These are phyloP conservation scores for Pyxicephalus adspersus DNA, from an alignment of 2,113 vertebrate species.

Conservation along the genomic window DNA sequence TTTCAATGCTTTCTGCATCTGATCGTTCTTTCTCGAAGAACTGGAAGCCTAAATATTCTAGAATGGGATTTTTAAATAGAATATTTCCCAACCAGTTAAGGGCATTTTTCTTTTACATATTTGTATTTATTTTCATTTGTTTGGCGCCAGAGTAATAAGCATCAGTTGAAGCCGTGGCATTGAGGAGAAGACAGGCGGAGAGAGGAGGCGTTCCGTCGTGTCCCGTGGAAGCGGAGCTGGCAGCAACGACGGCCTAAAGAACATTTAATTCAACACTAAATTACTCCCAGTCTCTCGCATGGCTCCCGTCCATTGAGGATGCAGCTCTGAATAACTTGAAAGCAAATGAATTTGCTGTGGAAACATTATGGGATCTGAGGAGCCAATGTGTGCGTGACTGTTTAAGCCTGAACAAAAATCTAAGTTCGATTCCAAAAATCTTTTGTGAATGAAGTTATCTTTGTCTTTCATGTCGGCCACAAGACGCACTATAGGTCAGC, in stretches of 20 bases:
- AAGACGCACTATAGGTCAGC: conserved; percentile 65
- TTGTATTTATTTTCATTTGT: conserved; percentile 80
- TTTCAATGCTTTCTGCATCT: no score
- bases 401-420: conserved; percentile 59
- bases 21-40: no score
- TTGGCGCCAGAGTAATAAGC: conserved; percentile 77
- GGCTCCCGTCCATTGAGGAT: conserved; percentile 70
- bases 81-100: conserved; percentile 71
- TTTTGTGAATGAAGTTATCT: conserved; percentile 63
- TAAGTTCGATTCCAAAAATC: conserved; percentile 64
- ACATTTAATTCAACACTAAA: conserved; percentile 66
- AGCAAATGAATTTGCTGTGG: conserved; percentile 60
- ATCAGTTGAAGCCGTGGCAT: conserved; percentile 71
- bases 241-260: conserved; percentile 59
- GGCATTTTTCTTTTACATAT: conserved; percentile 68
- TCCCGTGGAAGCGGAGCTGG: conserved; percentile 60
- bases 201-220: conserved; percentile 62
- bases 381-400: conserved; percentile 70
- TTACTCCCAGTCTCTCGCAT: conserved; percentile 71
- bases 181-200: conserved; percentile 67
- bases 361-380: conserved; percentile 59
- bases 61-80: conserved; percentile 59
- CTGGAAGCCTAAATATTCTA: background rate
- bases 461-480: conserved; percentile 70
- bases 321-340: conserved; percentile 61